Base-by-base conservation (phyloP, 2,113 vertebrate species). In the Plestiodon gilberti region DNA sequence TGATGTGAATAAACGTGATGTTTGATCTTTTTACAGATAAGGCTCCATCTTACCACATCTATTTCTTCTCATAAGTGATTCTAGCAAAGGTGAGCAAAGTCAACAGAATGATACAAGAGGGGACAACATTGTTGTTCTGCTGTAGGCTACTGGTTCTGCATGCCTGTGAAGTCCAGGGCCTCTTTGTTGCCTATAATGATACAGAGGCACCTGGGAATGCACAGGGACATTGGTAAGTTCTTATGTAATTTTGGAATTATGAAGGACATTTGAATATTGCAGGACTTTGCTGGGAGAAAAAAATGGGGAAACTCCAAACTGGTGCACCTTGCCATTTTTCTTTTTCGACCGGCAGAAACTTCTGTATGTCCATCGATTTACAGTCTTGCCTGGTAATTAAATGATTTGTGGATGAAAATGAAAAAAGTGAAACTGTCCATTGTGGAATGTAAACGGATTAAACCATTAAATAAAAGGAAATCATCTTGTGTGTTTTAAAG, bases 401-500 rank as follows among this genome's bases (percentile, higher is more conserved):
- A 96, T 93, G 95, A 96, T 93, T 96, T 96, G 95, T 97, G 94
- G 95, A 95, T 95, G 95, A 95, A 94, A 93, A 91, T 93, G 95
- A 96, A 94, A 95, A 96, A 94, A 95, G 43, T 48, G 96, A 95
- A 96, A 79, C 92, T 96, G 96, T 97, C 96, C 95, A 94, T 96
- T 97, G 97, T 97, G 96, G 96, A 97, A 97, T 97, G 96, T 97
- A 97, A 97, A 96, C 96, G 95, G 96, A 97, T 96, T 96, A 97
- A 97, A 97, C 93, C 95, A 97, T 96, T 96, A 96, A 97, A 97
- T 95, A 96, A 96, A 94, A 85, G 87, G 91, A 95, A 95, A 94
- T 87, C 93, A 95, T 96, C 95, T 96, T 96, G 96, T 97, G 96
- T 97, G 96, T 96, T 97, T 97, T 97, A 95, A 94, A 89, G 0